Base-by-base conservation (phyloP, 2,888 invertebrate species). In the Eucera pruinosa region DNA sequence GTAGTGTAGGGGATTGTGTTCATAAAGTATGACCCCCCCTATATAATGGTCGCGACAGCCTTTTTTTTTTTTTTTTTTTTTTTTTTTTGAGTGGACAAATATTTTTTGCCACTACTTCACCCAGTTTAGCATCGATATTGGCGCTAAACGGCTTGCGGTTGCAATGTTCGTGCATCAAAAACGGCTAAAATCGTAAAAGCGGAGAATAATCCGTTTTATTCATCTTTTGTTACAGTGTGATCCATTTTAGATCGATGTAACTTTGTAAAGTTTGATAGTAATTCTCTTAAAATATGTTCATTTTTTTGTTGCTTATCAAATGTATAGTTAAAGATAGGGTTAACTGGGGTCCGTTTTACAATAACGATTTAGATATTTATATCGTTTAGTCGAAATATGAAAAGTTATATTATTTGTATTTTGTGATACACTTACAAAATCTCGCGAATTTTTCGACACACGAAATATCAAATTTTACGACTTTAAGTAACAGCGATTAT, bases 1-100 rank as follows among this genome's bases (percentile, higher is more conserved):
- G 66, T 66, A 15, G 23, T 20, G 36, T n/a, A 11, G n/a, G 33
- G 20, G 30, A 41, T 61, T 43, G 18, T 48, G 54, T 50, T 55
- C 64, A 55, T 61, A 60, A 70, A 69, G 45, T 48, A 48, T 58
- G 43, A 54, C 60, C 30, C 50, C 27, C 30, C 15, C 36, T 27
- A 27, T 33, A 43, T 33, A 41, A 50, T 48, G 27, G 23, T 27
- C 41, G 39, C 4, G 18, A 15, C 47, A 36, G 1, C 18, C 58
- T n/a, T 69, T 69, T 36, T 70, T 66, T 57, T 67, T 25, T 36
- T 57, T 13, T 45, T 60, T 50, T 41, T 39, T 39, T 39, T 39
- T 13, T 13, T 41, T 11, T 39, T 13, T 41, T 15, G 15, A 13
- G 5, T 15, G 39, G n/a, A n/a, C n/a, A n/a, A n/a, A n/a, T n/a